Evolutionary conservation across 2,888 invertebrate genomes (phyloP).

Genomic region (Dicyrtoma fusca): DNA sequence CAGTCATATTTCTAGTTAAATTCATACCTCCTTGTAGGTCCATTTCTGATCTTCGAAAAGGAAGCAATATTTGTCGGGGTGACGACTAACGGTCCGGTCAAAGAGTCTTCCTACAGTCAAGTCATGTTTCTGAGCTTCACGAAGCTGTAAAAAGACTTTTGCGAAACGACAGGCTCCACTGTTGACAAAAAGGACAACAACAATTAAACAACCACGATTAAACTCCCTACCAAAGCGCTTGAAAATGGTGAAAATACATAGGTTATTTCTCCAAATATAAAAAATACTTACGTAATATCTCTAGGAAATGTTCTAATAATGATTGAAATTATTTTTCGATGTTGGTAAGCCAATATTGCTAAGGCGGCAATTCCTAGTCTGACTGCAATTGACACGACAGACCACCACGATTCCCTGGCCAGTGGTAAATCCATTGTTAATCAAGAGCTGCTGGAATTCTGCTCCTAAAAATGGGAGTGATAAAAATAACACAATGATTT

Average conservation of each 20-base stretch:
- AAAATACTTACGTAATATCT: slow-evolving; percentile 26
- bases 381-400: not conserved
- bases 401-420: not conserved
- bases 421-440: not conserved
- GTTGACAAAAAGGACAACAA: not conserved
- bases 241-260: not conserved
- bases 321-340: slow-evolving; percentile 21
- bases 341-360: slow-evolving; percentile 19
- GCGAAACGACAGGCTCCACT: slow-evolving; percentile 43
- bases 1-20: too few species aligned
- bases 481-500: too few species aligned
- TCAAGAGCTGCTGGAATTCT: too few species aligned
- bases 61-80: slow-evolving; percentile 82
- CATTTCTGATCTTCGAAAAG: slow-evolving; percentile 79
- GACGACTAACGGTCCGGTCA: slow-evolving; percentile 66
- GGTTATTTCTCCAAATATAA: not conserved
- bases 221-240: not conserved
- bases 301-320: slow-evolving; percentile 29
- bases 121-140: slow-evolving; percentile 42
- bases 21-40: slow-evolving; percentile 78
- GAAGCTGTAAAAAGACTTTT: slow-evolving; percentile 33
- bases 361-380: slow-evolving; percentile 18
- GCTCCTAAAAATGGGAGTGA: too few species aligned
- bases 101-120: slow-evolving; percentile 47
- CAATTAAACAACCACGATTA: not conserved